Evolutionary conservation across 2,888 invertebrate genomes (phyloP), one percentile per base, ranked within the genome.

Genomic region (Sialis lutaria): DNA sequence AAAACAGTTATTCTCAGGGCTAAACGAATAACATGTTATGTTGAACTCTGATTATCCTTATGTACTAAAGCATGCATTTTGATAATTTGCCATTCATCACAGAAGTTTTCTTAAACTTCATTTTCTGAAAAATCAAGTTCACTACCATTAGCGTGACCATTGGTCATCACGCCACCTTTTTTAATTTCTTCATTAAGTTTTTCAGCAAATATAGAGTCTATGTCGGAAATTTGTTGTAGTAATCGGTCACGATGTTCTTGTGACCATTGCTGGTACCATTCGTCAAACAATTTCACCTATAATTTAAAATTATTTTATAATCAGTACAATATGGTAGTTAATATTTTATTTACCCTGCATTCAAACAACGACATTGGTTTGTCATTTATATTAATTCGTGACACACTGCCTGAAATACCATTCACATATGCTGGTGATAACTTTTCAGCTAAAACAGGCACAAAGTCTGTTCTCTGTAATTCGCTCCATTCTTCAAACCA

Each of bases 401-500:
- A 75, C 53, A 87, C 67, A 9, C 75, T 73, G 40, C 77, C 73
- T 31, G 82, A 77, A 35, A 88, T 70, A 45, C 84, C 84, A 57
- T 88, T 86, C 3, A 84, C 74, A 55, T 79, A 74, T 46, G 74
- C 72, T 8, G 72, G 69, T 7, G 74, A 69, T 53, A 75, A 74
- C 53, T 71, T 73, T 55, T 82, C 79, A 33, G 82, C 74, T 40
- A 89, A 65, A 49, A 88, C 74, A 0, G 82, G 81, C 50, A 88
- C 61, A 63, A 90, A 90, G 61, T 90, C 90, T 50, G 81, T 81
- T 48, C 84, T 72, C 61, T 90, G 89, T 62, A 89, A 72, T 59
- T 89, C 89, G 60, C 88, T 88, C 77, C 87, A 90, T 65, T 89
- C 88, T 57, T 77, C 75, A 59, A 90, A 90, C 90, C 90, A 90